Base-by-base conservation (phyloP, 2,113 vertebrate genomes). In the Perca flavescens region DNA sequence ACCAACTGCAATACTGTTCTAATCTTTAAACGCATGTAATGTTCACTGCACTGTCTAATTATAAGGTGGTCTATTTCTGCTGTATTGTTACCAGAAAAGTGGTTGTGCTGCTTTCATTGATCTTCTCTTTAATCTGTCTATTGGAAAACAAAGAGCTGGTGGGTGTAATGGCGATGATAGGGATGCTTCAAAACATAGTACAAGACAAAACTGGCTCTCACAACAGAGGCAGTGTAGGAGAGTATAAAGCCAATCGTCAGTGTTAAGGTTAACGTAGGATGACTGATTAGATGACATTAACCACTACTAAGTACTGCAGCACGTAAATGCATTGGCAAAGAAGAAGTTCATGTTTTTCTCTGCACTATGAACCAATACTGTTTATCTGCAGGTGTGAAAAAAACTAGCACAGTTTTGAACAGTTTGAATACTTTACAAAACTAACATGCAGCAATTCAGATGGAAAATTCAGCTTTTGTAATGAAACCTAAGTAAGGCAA, bases 81-180 rank as follows among this genome's bases (percentile, higher is more conserved):
- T 60, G 74, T 43, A 72, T 80, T 80, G 71, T 72, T 76, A 77
- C 14, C 43, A 78, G 79, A 90, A 64, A 68, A 79, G 72, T 72
- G 53, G 49, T 53, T 72, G 71, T 43, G 74, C 69, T 82, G 62
- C 50, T 78, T 60, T 49, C 56, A 86, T 77, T 84, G 75, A 92
- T 88, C 77, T 86, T 36, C 47, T 78, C 53, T 90, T 70, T 86
- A 80, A 89, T 90, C 69, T 61, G 80, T 77, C 62, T 76, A 72
- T 88, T 81, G 75, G 74, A 87, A 86, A 90, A 88, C 75, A 86
- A 86, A 74, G 64, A 82, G 78, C 71, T 68, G 73, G 88, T 88
- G 86, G 88, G 85, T 81, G 79, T 88, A 77, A 80, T 64, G 53
- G 73, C 71, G 65, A 22, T 53, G 65, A 72, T 71, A 75, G 53